Base-by-base conservation (phyloP, 2,888 invertebrate species). In the Cristatella mucedo region DNA sequence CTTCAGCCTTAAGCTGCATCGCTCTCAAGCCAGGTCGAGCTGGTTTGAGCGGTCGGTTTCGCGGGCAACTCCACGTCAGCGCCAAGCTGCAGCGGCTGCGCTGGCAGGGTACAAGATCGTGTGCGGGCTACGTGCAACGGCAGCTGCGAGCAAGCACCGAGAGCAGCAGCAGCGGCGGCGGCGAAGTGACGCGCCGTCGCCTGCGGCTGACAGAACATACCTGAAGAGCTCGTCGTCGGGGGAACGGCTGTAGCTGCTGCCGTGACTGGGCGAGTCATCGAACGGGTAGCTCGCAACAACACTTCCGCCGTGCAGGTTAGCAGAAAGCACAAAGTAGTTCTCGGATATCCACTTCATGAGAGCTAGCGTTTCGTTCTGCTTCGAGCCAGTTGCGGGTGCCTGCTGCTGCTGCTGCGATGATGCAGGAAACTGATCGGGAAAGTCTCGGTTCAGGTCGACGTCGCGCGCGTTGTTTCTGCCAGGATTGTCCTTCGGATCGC, bases 381-480 rank as follows among this genome's bases (percentile, higher is more conserved):
- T 54, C 9, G 39, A 43, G 2, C 57, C 53, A 29, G 36, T 39
- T 16, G 24, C 20, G 21, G 37, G n/a, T n/a, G 33, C 19, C 20
- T 3, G 13, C n/a, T n/a, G n/a, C 5, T 46, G 45, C 39, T 43
- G 38, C 18, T n/a, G n/a, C n/a, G n/a, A n/a, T n/a, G 2, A 67
- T 59, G 45, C 87, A 15, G 22, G 19, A 42, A 82, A 82, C 50
- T 86, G 83, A 66, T 87, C 86, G 0, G 91, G 89, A 61, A 91
- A 91, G 41, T 91, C 82, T 30, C 89, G 74, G 67, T 91, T 91
- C 39, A 91, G 66, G 64, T 91, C 91, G 1, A 80, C 68, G 39
- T 74, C 73, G 43, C 80, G 77, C 0, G 80, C 80, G 68, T 91
- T 91, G 51, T 75, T 74, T 40, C 93, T 54, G 71, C 91, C 91